phyloP scores from a whole-genome alignment of 2,797 vertebrate species.

The Pseudomugil gertrudae region DNA sequence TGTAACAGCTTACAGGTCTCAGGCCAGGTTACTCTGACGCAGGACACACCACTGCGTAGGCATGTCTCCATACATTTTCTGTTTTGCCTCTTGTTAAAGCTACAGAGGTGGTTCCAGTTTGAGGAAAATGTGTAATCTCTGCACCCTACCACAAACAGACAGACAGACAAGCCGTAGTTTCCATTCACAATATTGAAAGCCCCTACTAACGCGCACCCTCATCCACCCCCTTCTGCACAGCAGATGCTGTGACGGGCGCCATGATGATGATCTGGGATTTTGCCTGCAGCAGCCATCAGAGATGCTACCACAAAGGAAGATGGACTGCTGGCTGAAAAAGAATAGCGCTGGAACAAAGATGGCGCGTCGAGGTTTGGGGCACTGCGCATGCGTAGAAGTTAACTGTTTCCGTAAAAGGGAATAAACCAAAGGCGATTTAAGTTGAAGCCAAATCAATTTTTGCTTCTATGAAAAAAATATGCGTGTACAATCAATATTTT shows the following conservation, averaged over 20 bases:
- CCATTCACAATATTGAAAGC: conserved; percentile 78
- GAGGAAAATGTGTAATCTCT: conserved; percentile 34
- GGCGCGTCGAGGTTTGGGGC: conserved; percentile 1
- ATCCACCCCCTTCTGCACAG: conserved; percentile 77
- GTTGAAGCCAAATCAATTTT: not conserved
- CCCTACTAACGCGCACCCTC: conserved; percentile 37
- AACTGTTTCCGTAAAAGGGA: not conserved
- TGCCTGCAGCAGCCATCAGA: conserved; percentile 76
- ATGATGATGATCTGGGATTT: conserved; percentile 84
- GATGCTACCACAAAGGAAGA: conserved; percentile 23
- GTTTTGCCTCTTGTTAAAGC: conserved; percentile 40
- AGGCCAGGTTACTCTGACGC: not conserved
- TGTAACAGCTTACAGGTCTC: conserved; percentile 1
- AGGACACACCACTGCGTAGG: conserved; percentile 1
- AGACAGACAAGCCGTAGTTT: conserved; percentile 71
- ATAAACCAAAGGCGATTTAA: not conserved
- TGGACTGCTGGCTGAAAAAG: not conserved
- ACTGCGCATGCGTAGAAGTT: conserved; percentile 43
- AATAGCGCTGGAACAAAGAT: conserved; percentile 46
- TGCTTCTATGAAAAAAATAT: not conserved
- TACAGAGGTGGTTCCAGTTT: conserved; percentile 29
- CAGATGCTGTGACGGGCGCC: conserved; percentile 82
- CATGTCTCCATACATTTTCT: not conserved
- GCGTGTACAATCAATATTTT: not conserved
- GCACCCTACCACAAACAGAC: conserved; percentile 48